Evolutionary conservation across 2,113 vertebrate genomes (phyloP), one percentile per base, ranked within the genome.

Genomic region (Microcebus murinus): DNA sequence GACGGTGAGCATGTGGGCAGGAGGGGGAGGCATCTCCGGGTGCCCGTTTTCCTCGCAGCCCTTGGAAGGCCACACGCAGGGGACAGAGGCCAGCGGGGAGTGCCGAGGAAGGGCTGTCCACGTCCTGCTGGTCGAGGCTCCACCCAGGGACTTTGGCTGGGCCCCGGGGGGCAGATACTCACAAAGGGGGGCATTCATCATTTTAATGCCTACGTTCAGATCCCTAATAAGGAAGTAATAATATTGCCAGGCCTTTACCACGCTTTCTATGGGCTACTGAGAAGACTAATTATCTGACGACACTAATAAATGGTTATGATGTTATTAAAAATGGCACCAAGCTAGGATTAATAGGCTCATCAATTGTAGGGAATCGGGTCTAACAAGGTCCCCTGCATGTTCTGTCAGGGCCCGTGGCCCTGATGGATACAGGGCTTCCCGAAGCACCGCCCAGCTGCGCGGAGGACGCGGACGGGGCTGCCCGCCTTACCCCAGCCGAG

Each of bases 281-380:
- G 97, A 97, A 98, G 98, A 98, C 99, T 98, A 99, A 99, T 99
- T 98, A 98, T 94, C 97, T 96, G 97, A 98, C 95, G 96, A 96
- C 98, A 97, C 97, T 98, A 98, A 99, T 98, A 99, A 98, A 98
- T 98, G 98, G 98, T 98, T 99, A 98, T 98, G 98, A 98, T 94
- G 92, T 98, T 98, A 98, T 99, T 99, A 99, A 99, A 98, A 98
- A 98, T 98, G 98, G 97, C 98, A 98, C 98, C 98, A 97, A 98
- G 97, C 97, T 98, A 98, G 98, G 98, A 99, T 99, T 98, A 98
- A 99, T 98, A 98, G 98, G 98, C 99, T 98, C 97, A 98, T 98
- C 98, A 98, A 97, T 98, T 98, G 98, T 97, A 98, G 98, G 98
- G 98, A 98, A 98, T 98, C 91, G 94, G 98, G 98, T 98, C 98